Evolutionary conservation across 2,888 invertebrate species (phyloP).

Genomic region (Eilema sororculum): DNA sequence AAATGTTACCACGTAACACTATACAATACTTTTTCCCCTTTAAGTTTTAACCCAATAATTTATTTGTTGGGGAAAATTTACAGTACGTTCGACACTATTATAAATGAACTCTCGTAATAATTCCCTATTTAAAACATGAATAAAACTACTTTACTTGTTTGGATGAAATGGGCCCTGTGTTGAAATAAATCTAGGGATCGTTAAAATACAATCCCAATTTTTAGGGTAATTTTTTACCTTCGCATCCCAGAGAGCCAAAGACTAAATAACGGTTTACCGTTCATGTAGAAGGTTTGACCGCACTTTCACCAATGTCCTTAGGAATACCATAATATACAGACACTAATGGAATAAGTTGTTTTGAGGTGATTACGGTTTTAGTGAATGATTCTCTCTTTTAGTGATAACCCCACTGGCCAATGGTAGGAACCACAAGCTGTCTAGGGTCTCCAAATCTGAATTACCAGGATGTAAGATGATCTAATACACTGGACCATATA

Average conservation of each 20-base stretch:
- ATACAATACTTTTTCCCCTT: slow-evolving; percentile 5
- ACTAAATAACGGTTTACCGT: slow-evolving; percentile 16
- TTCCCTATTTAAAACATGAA: no score
- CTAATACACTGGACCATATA: no score
- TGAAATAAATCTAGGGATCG: background rate
- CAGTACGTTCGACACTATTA: background rate
- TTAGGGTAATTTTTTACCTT: background rate
- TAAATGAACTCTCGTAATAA: no score
- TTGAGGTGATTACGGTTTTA: background rate
- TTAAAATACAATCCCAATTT: background rate
- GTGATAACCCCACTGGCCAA: no score
- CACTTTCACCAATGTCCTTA: background rate
- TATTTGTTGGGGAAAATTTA: background rate
- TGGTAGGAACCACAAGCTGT: no score
- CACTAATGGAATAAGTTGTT: background rate
- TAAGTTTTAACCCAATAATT: background rate
- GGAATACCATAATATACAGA: background rate
- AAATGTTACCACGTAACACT: slow-evolving; percentile 28
- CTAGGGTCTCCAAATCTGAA: no score
- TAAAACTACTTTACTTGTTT: background rate
- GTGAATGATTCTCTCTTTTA: background rate
- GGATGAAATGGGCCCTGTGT: background rate
- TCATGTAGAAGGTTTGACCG: slow-evolving; percentile 6
- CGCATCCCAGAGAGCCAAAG: slow-evolving; percentile 33
- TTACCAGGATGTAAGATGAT: no score